Evolutionary conservation across 2,888 invertebrate species (phyloP).

Genomic region (Flexamia atlantica): DNA sequence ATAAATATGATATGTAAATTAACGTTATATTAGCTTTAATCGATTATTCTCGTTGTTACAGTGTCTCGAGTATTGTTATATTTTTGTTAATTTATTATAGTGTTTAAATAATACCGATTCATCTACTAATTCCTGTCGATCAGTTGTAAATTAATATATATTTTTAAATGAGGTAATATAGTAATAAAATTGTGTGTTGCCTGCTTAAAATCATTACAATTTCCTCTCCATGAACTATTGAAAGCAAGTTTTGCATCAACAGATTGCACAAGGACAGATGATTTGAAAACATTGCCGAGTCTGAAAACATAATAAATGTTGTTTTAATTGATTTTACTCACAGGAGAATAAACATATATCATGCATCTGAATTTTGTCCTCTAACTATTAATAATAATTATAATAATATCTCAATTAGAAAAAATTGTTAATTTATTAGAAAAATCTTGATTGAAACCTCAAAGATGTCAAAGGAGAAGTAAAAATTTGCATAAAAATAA

Average conservation of each 20-base stretch:
- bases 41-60: conserved; percentile 2
- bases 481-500: too few relatives aligned
- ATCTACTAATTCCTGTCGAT: neutral
- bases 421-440: too few relatives aligned
- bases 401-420: too few relatives aligned
- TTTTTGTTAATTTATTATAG: conserved; percentile 57
- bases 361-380: too few relatives aligned
- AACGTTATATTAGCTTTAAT: conserved; percentile 50
- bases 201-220: neutral
- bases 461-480: too few relatives aligned
- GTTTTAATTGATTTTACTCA: too few relatives aligned
- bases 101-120: conserved; percentile 42
- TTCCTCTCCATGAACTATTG: neutral
- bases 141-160: conserved; percentile 6
- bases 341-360: too few relatives aligned
- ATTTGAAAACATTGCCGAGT: too few relatives aligned
- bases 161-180: conserved; percentile 13
- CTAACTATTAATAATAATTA: too few relatives aligned
- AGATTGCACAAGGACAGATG: too few relatives aligned
- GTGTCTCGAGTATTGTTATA: conserved; percentile 51
- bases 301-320: too few relatives aligned
- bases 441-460: too few relatives aligned
- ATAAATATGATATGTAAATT: conserved; percentile 47
- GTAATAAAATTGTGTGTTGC: neutral
- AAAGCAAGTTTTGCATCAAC: conserved; percentile 10